Evolutionary conservation across 1,140 invertebrate species (phyloP), one percentile per base, ranked within the genome.

Genomic region (Elymnias hypermnestra): DNA sequence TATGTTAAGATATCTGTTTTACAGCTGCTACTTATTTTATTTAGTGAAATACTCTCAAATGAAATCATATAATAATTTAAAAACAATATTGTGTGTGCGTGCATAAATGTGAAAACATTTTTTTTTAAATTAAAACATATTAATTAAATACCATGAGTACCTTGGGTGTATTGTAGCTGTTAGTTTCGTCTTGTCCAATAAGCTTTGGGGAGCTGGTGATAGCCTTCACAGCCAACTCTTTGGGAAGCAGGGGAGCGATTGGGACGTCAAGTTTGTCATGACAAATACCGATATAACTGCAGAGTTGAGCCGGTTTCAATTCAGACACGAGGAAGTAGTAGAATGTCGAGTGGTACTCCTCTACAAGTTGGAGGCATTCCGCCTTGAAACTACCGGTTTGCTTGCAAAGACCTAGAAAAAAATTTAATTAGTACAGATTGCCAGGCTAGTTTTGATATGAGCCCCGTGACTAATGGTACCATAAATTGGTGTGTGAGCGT

Each of bases 351-450:
- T 94, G 95, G 67, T 96, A 96, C 64, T 95, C 77, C 36, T 94
- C 90, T 0, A 94, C 93, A 19, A 96, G 86, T 23, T 89, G 86
- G 0, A 91, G 64, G 66, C 92, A 94, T 71, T 92, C 89, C 1
- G 79, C 71, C 40, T 87, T 87, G 67, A 91, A 95, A 17, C 87
- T 88, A 49, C 90, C 90, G 0, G 91, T 92, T 83, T 95, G 92
- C 54, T 92, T 93, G 76, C 95, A 97, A 12, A 97, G 68, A 44
- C 94, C 85, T 87, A n/a, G n/a, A n/a, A n/a, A n/a, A n/a, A n/a
- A n/a, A n/a, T n/a, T n/a, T n/a, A n/a, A n/a, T n/a, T n/a, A n/a
- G n/a, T n/a, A n/a, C n/a, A n/a, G n/a, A n/a, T n/a, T n/a, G n/a
- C n/a, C n/a, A n/a, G n/a, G n/a, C n/a, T n/a, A n/a, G n/a, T n/a